Evolutionary conservation across 2,113 vertebrate species (phyloP), one percentile per base, ranked within the genome.

Genomic region (Oryzias woworae): DNA sequence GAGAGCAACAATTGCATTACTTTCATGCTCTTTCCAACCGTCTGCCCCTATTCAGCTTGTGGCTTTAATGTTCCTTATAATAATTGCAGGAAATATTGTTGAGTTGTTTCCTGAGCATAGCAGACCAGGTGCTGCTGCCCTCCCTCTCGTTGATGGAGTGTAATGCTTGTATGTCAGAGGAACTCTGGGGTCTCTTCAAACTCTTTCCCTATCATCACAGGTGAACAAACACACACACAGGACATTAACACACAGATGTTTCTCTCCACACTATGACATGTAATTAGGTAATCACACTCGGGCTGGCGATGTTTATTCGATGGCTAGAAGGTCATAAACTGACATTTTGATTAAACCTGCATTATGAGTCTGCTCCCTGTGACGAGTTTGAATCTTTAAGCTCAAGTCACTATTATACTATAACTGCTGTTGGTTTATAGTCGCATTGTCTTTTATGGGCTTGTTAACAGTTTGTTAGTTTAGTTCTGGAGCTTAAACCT

Each of bases 131-230:
- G 77, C 87, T 98, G 54, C 94, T 99, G 61, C 97, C 97, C 0
- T 96, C 97, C 45, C 94, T 99, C 42, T 95, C 96, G 22, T 67
- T 98, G 80, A 97, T 99, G 96, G 97, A 99, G 78, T 97, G 96
- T 75, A 99, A 98, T 68, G 97, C 97, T 4, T 98, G 97, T 79
- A 97, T 98, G 86, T 90, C 89, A 45, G 89, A 90, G 69, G 89
- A 90, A 28, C 79, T 99, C 3, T 99, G 97, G 97, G 96, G 96
- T 36, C 94, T 99, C 92, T 96, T 99, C 85, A 98, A 98, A 85
- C 94, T 95, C 63, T 98, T 99, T 87, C 97, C 97, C 0, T 99
- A 98, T 90, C 96, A 96, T 62, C 92, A 98, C 88, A 94, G 97
- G 97, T 98, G 88, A 93, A 59, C 1, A 15, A 7, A 63, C 51